phyloP scores from a whole-genome alignment of 2,113 vertebrate species.

The pig (Sus scrofa) region T2T-Sscrofa CM000829.6:60926001-60926500 shows the following conservation, averaged over 20 bases:
- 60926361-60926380: no score
- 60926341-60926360: neutral
- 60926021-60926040: constrained; percentile 26
- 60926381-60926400: no score
- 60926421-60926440: no score
- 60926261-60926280: constrained; percentile 44
- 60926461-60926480: no score
- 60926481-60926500: no score
- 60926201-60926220: constrained; percentile 18
- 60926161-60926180: neutral
- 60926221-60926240: constrained; percentile 19
- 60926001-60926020: neutral
- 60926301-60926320: constrained; percentile 7
- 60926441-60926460: no score
- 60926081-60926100: constrained; percentile 25
- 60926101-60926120: constrained; percentile 51
- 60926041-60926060: constrained; percentile 53
- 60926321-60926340: neutral
- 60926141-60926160: neutral
- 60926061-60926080: neutral
- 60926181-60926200: neutral
- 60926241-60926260: neutral
- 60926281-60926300: neutral
- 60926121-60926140: constrained; percentile 51
- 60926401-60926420: no score